These are phyloP conservation scores for Leptinotarsa juncta DNA, from an alignment of 2,888 invertebrate species.

Conservation along the genomic window DNA sequence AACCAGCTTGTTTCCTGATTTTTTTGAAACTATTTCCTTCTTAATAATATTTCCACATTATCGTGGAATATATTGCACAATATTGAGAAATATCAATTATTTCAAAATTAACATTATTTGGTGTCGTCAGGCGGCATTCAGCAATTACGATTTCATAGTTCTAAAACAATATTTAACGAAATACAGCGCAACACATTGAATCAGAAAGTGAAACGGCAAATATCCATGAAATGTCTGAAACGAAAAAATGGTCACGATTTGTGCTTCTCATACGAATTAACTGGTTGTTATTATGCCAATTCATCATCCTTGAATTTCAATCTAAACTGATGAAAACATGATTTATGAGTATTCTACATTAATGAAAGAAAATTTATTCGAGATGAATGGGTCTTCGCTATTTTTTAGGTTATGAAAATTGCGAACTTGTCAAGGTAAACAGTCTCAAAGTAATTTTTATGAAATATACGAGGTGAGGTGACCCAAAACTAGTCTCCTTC, in stretches of 20 bases:
- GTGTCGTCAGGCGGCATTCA: neutral
- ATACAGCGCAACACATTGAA: neutral
- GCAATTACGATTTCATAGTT: neutral
- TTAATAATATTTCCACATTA: no score
- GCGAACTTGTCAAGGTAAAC: no score
- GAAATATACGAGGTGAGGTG: no score
- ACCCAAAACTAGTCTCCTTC: no score
- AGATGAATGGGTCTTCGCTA: no score
- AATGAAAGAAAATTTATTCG: neutral
- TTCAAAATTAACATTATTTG: neutral
- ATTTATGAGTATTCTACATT: neutral
- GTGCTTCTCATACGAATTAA: neutral
- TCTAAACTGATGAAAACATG: neutral
- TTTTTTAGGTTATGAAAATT: no score
- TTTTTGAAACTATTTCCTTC: no score
- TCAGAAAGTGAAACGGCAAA: neutral
- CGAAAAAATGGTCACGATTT: neutral
- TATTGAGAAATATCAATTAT: neutral
- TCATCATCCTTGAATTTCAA: neutral
- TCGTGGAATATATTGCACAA: no score
- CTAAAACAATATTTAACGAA: neutral
- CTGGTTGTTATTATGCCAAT: neutral
- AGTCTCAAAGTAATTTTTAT: no score
- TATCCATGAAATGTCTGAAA: neutral
- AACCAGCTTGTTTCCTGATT: no score